Percentiles rank a stretch among this genome's conserved stretches.
Conservation (phyloP, 1,140 invertebrate species). For the Cydia strobilella region DNA sequence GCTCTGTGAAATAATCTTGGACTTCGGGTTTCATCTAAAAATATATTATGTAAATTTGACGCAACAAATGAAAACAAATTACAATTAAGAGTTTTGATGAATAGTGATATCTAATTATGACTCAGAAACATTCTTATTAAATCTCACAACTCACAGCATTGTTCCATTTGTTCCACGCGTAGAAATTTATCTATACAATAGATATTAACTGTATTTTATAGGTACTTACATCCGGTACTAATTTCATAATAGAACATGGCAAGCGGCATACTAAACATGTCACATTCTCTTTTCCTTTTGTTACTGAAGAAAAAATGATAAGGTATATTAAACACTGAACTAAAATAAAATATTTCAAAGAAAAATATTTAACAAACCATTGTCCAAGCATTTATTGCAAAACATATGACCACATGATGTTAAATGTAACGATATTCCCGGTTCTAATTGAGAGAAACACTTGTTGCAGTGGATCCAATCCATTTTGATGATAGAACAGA, state of each 20-base stretch:
- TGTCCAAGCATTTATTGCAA: conserved; percentile 72
- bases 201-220: conserved; percentile 34
- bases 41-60: conserved; percentile 29
- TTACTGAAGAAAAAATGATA: not conserved
- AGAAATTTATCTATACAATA: conserved; percentile 33
- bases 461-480: conserved; percentile 80
- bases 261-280: conserved; percentile 70
- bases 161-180: not conserved
- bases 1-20: conserved; percentile 77
- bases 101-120: not conserved
- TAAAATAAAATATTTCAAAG: conserved; percentile 33
- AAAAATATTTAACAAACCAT: conserved; percentile 54
- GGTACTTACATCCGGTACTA: conserved; percentile 74
- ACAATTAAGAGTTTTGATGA: not conserved
- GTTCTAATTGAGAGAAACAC: conserved; percentile 72
- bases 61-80: not conserved
- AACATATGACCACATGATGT: conserved; percentile 80
- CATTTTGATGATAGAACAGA: conserved; percentile 49
- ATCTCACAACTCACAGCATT: conserved; percentile 32
- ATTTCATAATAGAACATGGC: conserved; percentile 72
- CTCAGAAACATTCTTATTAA: conserved; percentile 26
- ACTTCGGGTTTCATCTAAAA: conserved; percentile 76
- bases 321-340: not conserved
- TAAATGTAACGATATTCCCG: conserved; percentile 69
- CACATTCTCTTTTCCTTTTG: conserved; percentile 56